Conservation (phyloP, 23 tunicate genomes). For the Corella eumyota region DNA sequence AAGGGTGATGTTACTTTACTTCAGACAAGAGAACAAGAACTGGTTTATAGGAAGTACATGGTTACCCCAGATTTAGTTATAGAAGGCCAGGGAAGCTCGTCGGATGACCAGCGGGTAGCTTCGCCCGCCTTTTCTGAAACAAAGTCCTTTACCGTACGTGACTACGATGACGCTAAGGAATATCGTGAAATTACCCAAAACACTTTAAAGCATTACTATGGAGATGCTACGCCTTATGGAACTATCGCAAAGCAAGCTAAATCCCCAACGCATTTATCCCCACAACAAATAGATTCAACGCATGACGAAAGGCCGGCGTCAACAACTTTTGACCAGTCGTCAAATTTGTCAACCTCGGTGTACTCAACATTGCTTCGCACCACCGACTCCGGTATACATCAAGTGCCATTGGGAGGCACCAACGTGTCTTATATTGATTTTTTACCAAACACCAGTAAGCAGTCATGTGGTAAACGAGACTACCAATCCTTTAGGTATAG, state of each 20-base stretch:
- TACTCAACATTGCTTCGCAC: conserved; percentile 32
- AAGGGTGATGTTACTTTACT: conserved; percentile 22
- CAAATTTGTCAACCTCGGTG: conserved; percentile 14
- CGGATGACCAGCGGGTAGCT: too few species aligned
- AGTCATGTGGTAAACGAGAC: conserved; percentile 4
- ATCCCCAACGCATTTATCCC: not conserved
- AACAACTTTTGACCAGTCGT: not conserved
- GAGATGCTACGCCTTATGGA: conserved; percentile 61
- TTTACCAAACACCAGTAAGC: conserved; percentile 6
- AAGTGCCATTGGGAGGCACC: conserved; percentile 7
- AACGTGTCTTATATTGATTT: conserved; percentile 24
- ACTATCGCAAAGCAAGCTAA: conserved; percentile 17
- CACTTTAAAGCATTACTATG: conserved; percentile 36
- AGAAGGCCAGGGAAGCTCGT: conserved; percentile 4
- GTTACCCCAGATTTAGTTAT: conserved; percentile 15
- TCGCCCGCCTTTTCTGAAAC: conserved; percentile 8
- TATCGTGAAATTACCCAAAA: conserved; percentile 28
- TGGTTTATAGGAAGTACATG: conserved; percentile 9
- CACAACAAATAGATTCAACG: not conserved
- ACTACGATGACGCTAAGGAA: conserved; percentile 17
- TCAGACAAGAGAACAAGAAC: conserved; percentile 43
- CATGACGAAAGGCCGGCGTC: not conserved
- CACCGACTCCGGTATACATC: conserved; percentile 10
- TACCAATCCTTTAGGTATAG: conserved; percentile 7
- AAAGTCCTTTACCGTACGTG: conserved; percentile 11